Evolutionary conservation across 2,113 vertebrate species (phyloP).

Genomic region (Hiodon tergisus): DNA sequence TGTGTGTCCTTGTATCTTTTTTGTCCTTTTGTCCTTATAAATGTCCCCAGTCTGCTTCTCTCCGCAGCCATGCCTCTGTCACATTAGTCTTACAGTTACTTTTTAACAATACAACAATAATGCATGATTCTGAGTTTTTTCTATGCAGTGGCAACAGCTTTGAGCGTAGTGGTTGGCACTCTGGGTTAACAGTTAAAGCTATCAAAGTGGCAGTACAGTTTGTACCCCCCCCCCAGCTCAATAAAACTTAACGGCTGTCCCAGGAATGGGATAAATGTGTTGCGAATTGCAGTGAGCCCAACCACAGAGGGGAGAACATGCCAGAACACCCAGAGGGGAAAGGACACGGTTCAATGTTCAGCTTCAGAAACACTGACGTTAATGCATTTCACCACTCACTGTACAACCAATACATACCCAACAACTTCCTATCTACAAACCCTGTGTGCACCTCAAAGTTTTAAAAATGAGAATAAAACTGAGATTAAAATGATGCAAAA

Average conservation of each 20-base stretch:
- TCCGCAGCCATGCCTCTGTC: background rate
- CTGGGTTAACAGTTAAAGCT: constrained; percentile 7
- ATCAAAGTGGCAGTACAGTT: constrained; percentile 14
- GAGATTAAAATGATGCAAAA: no score
- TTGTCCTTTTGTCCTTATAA: no score
- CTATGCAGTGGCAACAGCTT: background rate
- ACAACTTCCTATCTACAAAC: background rate
- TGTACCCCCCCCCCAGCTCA: background rate
- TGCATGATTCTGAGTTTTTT: background rate
- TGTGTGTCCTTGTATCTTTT: no score
- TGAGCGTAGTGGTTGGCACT: background rate
- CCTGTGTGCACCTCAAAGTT: no score
- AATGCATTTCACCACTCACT: background rate
- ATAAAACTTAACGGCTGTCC: constrained; percentile 22
- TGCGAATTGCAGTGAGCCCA: background rate
- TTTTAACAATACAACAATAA: background rate
- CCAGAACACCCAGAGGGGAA: constrained; percentile 19
- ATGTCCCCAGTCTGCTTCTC: background rate
- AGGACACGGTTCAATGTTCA: background rate
- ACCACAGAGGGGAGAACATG: constrained; percentile 11
- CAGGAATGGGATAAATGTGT: constrained; percentile 9
- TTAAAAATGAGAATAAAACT: no score
- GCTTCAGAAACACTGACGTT: background rate
- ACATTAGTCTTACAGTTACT: background rate
- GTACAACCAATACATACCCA: constrained; percentile 13